Conservation (phyloP, 2,888 invertebrate species). For the Dascillus cervinus region DNA sequence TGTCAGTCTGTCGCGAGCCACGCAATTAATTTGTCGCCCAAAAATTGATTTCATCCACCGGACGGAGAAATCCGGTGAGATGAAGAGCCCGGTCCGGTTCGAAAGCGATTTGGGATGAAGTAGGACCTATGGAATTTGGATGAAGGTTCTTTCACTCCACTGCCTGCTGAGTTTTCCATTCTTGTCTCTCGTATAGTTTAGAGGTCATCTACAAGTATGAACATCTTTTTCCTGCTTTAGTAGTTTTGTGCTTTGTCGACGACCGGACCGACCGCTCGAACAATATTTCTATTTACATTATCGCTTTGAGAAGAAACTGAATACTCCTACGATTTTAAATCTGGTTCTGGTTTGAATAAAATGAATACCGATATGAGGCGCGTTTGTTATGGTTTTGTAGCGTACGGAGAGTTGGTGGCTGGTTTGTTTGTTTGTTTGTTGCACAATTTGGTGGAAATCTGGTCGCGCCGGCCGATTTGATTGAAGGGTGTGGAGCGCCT, state of each 20-base stretch:
- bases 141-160: conserved; percentile 33
- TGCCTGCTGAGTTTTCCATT: conserved; percentile 20
- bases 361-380: conserved; percentile 22
- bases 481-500: too few relatives aligned
- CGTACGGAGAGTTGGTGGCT: too few relatives aligned
- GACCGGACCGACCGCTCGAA: conserved; percentile 22
- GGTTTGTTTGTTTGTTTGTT: too few relatives aligned
- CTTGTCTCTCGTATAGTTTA: conserved; percentile 11
- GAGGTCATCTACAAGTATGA: conserved; percentile 21
- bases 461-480: too few relatives aligned
- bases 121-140: conserved; percentile 37
- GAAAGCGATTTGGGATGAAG: conserved; percentile 25
- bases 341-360: conserved; percentile 25
- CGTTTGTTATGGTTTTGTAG: too few relatives aligned
- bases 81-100: too few relatives aligned
- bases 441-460: too few relatives aligned
- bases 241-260: conserved; percentile 21
- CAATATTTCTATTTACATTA: conserved; percentile 36
- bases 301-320: conserved; percentile 28
- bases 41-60: too few relatives aligned
- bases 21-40: too few relatives aligned
- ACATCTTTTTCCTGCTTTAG: conserved; percentile 9
- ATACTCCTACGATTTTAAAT: conserved; percentile 30
- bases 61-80: too few relatives aligned
- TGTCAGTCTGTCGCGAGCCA: too few relatives aligned